A percentile compares a stretch with the other conserved stretches of the same genome.
phyloP scores from a whole-genome alignment of 2,797 vertebrate species.

The Enteromius paludinosus region DNA sequence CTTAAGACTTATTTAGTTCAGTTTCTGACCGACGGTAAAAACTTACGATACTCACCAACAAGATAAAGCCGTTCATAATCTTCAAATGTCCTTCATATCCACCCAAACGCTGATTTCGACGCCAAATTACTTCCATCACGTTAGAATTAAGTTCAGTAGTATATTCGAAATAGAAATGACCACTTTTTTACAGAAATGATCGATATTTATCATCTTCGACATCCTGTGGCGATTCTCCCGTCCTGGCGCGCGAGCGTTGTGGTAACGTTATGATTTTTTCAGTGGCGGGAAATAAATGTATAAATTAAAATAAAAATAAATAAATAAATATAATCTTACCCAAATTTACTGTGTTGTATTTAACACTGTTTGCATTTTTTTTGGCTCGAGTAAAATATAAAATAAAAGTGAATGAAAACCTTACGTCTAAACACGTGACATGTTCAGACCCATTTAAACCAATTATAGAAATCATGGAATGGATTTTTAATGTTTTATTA shows the following conservation, averaged over 20 bases:
- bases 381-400: not conserved
- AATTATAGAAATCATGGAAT: not conserved
- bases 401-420: not conserved
- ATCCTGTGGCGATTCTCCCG: not conserved
- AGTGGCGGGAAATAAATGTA: not conserved
- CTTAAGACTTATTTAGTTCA: not conserved
- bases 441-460: not conserved
- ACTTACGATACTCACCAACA: not conserved
- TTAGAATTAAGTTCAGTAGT: not conserved
- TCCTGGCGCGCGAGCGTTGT: not conserved
- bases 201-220: too few relatives aligned
- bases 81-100: not conserved
- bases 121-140: too few relatives aligned
- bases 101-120: not conserved
- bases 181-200: not conserved
- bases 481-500: not conserved
- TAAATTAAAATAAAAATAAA: not conserved
- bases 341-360: not conserved
- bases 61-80: too few relatives aligned
- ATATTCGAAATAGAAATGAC: not conserved
- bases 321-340: not conserved
- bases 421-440: not conserved
- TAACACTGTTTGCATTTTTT: not conserved
- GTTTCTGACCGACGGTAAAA: not conserved
- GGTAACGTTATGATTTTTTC: not conserved